Percentiles rank a stretch among this genome's conserved stretches.
These are phyloP conservation scores for Diceros bicornis DNA, from an alignment of 2,797 vertebrate species.

Conservation along the genomic window DNA sequence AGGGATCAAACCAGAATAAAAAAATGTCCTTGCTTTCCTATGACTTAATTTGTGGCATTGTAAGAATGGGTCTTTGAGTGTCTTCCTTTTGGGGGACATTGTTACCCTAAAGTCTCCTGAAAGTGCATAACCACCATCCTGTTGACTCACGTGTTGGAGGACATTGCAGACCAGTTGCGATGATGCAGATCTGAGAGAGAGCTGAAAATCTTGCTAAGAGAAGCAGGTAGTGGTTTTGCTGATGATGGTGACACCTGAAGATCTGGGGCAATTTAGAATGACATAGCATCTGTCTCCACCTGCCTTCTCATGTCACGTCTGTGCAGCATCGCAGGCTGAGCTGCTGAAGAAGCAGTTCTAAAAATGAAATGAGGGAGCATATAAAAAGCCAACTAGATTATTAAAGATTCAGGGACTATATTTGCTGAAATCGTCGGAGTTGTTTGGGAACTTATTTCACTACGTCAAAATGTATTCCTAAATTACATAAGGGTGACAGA, in stretches of 20 bases:
- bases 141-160: constrained; percentile 49
- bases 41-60: not conserved
- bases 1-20: not conserved
- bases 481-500: not conserved
- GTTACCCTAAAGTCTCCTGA: constrained; percentile 58
- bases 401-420: not conserved
- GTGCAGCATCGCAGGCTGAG: not conserved
- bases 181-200: not conserved
- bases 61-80: not conserved
- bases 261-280: not conserved
- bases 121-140: not conserved
- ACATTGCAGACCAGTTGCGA: not conserved
- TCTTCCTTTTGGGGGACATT: constrained; percentile 64
- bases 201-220: constrained; percentile 51
- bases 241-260: not conserved
- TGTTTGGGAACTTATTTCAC: not conserved
- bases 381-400: fast-evolving
- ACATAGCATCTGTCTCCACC: not conserved
- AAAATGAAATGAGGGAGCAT: not conserved
- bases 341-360: not conserved
- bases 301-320: not conserved
- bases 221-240: not conserved
- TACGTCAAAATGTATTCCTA: not conserved
- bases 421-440: not conserved
- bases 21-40: not conserved